Conservation (phyloP, 1,140 invertebrate genomes). For the Drosophila yakuba region DNA sequence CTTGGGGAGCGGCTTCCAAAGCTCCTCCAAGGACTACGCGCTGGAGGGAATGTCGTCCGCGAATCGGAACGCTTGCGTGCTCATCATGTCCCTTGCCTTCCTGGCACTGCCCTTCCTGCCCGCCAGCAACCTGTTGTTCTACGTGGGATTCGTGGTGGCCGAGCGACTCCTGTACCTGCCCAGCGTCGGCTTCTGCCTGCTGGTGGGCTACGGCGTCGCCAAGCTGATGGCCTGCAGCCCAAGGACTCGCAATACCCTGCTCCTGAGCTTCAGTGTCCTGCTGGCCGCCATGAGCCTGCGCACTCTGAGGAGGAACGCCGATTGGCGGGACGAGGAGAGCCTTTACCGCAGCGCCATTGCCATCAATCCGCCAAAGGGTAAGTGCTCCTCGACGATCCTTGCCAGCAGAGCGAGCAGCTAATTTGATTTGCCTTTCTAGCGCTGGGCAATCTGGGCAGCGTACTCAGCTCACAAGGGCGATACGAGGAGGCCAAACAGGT, state of each 20-base stretch:
- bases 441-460: constrained; percentile 96
- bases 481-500: constrained; percentile 94
- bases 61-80: constrained; percentile 62
- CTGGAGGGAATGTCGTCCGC: constrained; percentile 42
- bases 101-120: constrained; percentile 96
- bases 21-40: constrained; percentile 39
- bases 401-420: not conserved
- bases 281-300: constrained; percentile 90
- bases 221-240: constrained; percentile 83
- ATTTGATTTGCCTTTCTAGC: constrained; percentile 86
- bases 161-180: constrained; percentile 98
- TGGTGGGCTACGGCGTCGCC: constrained; percentile 91
- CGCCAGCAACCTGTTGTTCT: constrained; percentile 96
- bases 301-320: constrained; percentile 93
- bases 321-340: constrained; percentile 97
- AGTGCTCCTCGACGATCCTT: constrained; percentile 62
- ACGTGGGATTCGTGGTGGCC: constrained; percentile 98
- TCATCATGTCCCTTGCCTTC: constrained; percentile 89
- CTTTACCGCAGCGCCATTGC: constrained; percentile 95
- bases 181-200: constrained; percentile 96
- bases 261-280: constrained; percentile 86
- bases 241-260: constrained; percentile 85
- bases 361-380: constrained; percentile 99
- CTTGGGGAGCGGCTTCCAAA: constrained; percentile 10
- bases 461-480: constrained; percentile 93